phyloP scores from a whole-genome alignment of 2,888 invertebrate genomes.

The Hedya salicella region DNA sequence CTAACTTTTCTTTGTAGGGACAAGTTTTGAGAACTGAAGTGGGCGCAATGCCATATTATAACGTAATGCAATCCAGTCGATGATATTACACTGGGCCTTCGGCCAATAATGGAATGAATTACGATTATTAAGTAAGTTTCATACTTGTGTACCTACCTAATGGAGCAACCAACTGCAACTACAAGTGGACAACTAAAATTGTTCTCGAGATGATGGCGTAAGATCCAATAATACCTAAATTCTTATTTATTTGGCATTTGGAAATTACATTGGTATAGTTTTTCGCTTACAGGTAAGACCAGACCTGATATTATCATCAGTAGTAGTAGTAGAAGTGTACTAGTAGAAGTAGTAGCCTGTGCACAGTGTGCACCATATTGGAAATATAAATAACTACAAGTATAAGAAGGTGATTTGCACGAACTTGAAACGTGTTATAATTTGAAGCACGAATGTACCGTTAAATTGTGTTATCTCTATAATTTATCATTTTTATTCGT shows the following conservation, averaged over 20 bases:
- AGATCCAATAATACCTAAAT: neutral
- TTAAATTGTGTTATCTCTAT: no score
- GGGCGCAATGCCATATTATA: constrained; percentile 31
- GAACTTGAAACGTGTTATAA: no score
- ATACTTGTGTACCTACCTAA: constrained; percentile 10
- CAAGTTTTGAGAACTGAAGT: constrained; percentile 19
- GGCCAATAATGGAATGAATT: constrained; percentile 26
- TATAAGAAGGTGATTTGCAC: no score
- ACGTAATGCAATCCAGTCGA: constrained; percentile 28
- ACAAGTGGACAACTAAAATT: constrained; percentile 1
- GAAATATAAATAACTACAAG: no score
- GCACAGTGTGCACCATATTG: no score
- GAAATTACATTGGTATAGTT: no score
- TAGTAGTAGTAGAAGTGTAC: no score
- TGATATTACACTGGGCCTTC: constrained; percentile 26
- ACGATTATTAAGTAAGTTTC: constrained; percentile 25
- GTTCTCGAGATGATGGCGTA: neutral
- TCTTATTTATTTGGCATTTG: neutral
- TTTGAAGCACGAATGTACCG: no score
- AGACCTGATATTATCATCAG: no score
- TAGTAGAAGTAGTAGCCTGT: no score
- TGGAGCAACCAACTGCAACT: constrained; percentile 5
- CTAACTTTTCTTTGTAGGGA: constrained; percentile 8
- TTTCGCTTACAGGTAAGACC: no score
- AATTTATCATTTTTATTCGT: no score